These are phyloP conservation scores for Drosophila teissieri DNA, from an alignment of 1,140 invertebrate genomes.

Conservation along the genomic window DNA sequence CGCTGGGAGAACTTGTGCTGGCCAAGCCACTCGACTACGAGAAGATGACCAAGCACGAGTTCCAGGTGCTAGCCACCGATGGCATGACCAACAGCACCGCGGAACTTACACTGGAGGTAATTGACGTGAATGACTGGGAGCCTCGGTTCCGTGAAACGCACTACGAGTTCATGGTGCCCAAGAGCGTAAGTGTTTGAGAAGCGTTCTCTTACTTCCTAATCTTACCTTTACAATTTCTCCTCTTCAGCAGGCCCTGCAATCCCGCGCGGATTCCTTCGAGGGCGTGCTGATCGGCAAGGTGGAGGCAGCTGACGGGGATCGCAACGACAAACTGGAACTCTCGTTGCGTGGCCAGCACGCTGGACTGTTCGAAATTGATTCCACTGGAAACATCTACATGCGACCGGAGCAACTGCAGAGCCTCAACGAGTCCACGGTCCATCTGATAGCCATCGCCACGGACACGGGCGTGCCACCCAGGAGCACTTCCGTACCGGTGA, in stretches of 20 bases:
- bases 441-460: constrained; percentile 91
- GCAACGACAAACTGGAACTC: constrained; percentile 89
- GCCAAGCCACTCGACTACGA: constrained; percentile 93
- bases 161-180: constrained; percentile 90
- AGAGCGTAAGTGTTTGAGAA: constrained; percentile 66
- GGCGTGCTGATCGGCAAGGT: constrained; percentile 87
- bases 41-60: constrained; percentile 88
- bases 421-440: constrained; percentile 87
- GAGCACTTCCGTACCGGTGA: constrained; percentile 80
- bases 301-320: constrained; percentile 92
- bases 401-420: constrained; percentile 72
- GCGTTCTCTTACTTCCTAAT: not conserved
- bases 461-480: constrained; percentile 87
- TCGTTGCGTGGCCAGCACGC: constrained; percentile 90
- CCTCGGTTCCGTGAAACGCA: constrained; percentile 94
- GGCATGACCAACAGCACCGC: constrained; percentile 86
- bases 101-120: constrained; percentile 90
- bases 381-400: constrained; percentile 86
- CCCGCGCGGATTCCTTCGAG: constrained; percentile 73
- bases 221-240: too few relatives aligned
- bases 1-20: constrained; percentile 92
- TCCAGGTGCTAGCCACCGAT: constrained; percentile 93
- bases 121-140: constrained; percentile 97
- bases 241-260: constrained; percentile 68
- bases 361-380: constrained; percentile 86